Conservation (phyloP, 2,888 invertebrate genomes). For the Drosophila macrospina region DNA sequence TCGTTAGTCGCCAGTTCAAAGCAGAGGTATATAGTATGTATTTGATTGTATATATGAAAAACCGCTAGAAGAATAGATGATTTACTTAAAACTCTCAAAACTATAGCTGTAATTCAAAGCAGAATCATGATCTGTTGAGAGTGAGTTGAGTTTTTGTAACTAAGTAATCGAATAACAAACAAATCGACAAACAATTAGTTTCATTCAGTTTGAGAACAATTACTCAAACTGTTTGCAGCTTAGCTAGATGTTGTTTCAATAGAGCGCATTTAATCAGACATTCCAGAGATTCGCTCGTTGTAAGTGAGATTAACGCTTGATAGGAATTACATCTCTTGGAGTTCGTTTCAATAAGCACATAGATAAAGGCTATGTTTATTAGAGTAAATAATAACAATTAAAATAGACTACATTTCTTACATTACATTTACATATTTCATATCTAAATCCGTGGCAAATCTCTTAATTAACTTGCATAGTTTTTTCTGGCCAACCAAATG, state of each 20-base stretch:
- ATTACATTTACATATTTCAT: no score
- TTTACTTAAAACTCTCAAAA: conserved; percentile 6
- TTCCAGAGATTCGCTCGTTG: no score
- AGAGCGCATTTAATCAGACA: neutral
- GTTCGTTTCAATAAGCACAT: no score
- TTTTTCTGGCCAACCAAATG: neutral
- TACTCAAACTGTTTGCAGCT: neutral
- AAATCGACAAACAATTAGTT: neutral
- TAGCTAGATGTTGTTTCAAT: neutral
- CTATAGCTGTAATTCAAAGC: neutral
- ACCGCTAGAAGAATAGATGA: neutral
- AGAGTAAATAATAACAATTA: no score
- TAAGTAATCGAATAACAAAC: conserved; percentile 1
- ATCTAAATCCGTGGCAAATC: neutral
- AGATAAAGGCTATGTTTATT: no score
- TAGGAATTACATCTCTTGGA: no score
- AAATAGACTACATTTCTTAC: no score
- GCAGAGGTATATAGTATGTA: conserved; percentile 14
- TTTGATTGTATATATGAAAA: conserved; percentile 12
- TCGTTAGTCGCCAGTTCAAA: conserved; percentile 36
- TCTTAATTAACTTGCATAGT: conserved; percentile 5
- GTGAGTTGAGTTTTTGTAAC: neutral
- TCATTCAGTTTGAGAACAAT: conserved; percentile 1
- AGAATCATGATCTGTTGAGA: neutral
- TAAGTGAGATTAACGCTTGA: no score